These are phyloP conservation scores for Liposcelis brunnea DNA, from an alignment of 2,888 invertebrate genomes.

Conservation along the genomic window DNA sequence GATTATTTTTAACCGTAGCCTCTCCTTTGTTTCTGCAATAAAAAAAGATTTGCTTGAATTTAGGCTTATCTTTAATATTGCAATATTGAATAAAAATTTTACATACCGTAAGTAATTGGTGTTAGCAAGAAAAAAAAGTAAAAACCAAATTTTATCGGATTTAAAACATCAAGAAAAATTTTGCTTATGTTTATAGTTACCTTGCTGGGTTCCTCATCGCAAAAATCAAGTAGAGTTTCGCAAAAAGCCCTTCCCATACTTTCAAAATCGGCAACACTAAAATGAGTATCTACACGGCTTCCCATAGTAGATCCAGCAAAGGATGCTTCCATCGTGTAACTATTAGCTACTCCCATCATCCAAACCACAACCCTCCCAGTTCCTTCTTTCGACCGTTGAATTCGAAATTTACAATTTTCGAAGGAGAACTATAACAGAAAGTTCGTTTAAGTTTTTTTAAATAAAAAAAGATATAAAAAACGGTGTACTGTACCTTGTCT, in stretches of 20 bases:
- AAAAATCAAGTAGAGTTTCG: conserved; percentile 81
- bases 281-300: conserved; percentile 66
- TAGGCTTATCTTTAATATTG: conserved; percentile 7
- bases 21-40: conserved; percentile 36
- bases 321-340: conserved; percentile 90
- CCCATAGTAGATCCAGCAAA: conserved; percentile 80
- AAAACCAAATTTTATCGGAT: no score
- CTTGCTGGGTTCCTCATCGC: conserved; percentile 70
- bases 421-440: conserved; percentile 61
- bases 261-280: conserved; percentile 62
- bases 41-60: conserved; percentile 18
- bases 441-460: conserved; percentile 14
- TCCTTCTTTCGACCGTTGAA: conserved; percentile 86
- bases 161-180: no score
- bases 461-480: neutral
- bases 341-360: conserved; percentile 88
- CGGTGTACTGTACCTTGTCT: conserved; percentile 48
- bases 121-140: neutral
- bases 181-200: conserved; percentile 19
- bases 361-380: conserved; percentile 88
- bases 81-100: neutral
- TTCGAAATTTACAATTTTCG: conserved; percentile 83
- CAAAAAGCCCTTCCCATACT: conserved; percentile 79
- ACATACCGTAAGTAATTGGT: no score
- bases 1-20: conserved; percentile 60